Percentiles rank a stretch among this genome's conserved stretches.
Evolutionary conservation across 2,113 vertebrate genomes (phyloP).

Genomic region (Platichthys stellatus): DNA sequence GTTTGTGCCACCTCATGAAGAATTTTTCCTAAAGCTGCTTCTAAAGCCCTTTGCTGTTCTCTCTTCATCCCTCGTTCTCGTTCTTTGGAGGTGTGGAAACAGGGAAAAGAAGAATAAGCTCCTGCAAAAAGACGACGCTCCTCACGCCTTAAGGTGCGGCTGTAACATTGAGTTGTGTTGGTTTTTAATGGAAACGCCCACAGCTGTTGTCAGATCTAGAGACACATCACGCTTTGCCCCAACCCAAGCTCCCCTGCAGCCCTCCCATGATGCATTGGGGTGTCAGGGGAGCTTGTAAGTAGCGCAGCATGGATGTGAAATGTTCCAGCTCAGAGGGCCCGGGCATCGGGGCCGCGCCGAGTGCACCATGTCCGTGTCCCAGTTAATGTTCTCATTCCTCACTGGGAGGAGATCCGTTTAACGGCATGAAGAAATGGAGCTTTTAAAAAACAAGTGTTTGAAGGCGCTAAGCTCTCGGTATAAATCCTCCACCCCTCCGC

Average conservation of each 20-base stretch:
- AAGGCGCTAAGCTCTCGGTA: constrained; percentile 45
- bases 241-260: constrained; percentile 47
- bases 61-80: constrained; percentile 11
- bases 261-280: constrained; percentile 73
- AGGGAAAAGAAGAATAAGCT: constrained; percentile 7
- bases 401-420: constrained; percentile 64
- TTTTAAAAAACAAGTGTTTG: constrained; percentile 74
- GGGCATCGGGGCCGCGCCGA: constrained; percentile 51
- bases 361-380: constrained; percentile 66
- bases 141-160: constrained; percentile 43
- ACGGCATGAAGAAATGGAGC: constrained; percentile 64
- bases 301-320: constrained; percentile 64
- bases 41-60: constrained; percentile 38
- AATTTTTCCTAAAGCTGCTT: constrained; percentile 52
- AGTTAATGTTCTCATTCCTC: constrained; percentile 77
- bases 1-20: constrained; percentile 39
- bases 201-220: constrained; percentile 74
- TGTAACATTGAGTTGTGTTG: constrained; percentile 64
- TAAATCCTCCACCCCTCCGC: constrained; percentile 55
- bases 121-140: constrained; percentile 13
- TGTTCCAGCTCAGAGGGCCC: constrained; percentile 72
- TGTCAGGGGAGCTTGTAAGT: constrained; percentile 72
- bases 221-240: constrained; percentile 61
- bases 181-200: constrained; percentile 74
- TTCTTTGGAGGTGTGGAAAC: constrained; percentile 25